Evolutionary conservation across 2,113 vertebrate species (phyloP).

Genomic region (Spea bombifrons): DNA sequence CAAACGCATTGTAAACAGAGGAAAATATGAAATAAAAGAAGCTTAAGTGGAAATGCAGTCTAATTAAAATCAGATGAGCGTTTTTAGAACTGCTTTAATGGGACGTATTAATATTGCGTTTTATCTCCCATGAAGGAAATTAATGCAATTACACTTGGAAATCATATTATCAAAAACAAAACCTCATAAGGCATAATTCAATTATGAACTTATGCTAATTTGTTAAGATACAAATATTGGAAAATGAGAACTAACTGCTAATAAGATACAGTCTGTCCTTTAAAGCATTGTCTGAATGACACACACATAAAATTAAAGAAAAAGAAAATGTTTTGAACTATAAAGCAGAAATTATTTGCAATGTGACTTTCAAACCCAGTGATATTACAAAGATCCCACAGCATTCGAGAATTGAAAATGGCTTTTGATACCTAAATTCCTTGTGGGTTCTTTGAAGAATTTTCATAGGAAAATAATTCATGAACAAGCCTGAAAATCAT

Average conservation of each 20-base stretch:
- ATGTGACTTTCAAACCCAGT: constrained; percentile 31
- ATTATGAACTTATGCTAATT: constrained; percentile 38
- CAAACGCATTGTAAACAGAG: not conserved
- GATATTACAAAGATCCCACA: constrained; percentile 15
- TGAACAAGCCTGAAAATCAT: constrained; percentile 11
- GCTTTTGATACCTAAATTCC: constrained; percentile 26
- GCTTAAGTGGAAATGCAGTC: not conserved
- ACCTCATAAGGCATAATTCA: constrained; percentile 39
- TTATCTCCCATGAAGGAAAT: constrained; percentile 32
- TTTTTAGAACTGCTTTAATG: constrained; percentile 22
- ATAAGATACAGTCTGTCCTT: constrained; percentile 16
- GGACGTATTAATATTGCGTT: constrained; percentile 12
- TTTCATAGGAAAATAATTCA: constrained; percentile 7
- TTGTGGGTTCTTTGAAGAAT: constrained; percentile 3
- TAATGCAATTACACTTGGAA: constrained; percentile 37
- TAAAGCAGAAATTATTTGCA: constrained; percentile 33
- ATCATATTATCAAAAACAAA: constrained; percentile 40
- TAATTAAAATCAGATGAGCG: constrained; percentile 20
- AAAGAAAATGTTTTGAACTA: constrained; percentile 23
- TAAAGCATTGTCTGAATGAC: not conserved
- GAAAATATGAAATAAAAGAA: not conserved
- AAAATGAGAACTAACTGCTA: constrained; percentile 17
- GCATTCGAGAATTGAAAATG: constrained; percentile 6
- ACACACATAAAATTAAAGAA: not conserved
- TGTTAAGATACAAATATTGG: constrained; percentile 16